Base-by-base conservation (phyloP, 2,113 vertebrate genomes). In the Cardinalis cardinalis region DNA sequence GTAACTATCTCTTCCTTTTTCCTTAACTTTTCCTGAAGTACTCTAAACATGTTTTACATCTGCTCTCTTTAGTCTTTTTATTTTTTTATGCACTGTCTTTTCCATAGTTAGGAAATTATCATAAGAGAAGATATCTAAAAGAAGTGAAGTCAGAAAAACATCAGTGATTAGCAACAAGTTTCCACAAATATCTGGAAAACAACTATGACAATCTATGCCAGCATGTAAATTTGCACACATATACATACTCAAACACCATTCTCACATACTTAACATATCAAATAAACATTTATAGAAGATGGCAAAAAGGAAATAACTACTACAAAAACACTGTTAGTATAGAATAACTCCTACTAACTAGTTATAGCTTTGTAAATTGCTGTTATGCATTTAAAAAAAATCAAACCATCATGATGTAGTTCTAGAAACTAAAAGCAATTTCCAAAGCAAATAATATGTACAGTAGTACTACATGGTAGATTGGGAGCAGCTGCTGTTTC, bases 361-460 rank as follows among this genome's bases (percentile, higher is more conserved):
- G 66, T 52, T 81, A 83, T 25, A 89, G 55, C 10, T 93, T 90
- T 84, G 60, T 72, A 95, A 90, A 73, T 86, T 93, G 58, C 52
- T 96, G 36, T 25, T 84, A 53, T 87, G 20, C 24, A 17, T 91
- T 88, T 78, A 93, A 84, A 59, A 85, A 8, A 61, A 94, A 86
- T 68, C 65, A 91, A 93, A 21, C 4, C 31, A 73, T 89, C 87
- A 93, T 80, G 70, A 95, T 87, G 48, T 78, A 95, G 52, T 95
- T 96, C 61, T 64, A 92, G 89, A 97, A 97, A 96, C 93, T 91
- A 81, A 78, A 97, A 96, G 72, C 73, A 94, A 96, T 97, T 97
- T 97, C 78, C 89, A 88, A 95, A 94, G 88, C 70, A 95, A 97
- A 97, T 93, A 92, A 87, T 96, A 85, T 85, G 59, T 92, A 95